Evolutionary conservation across 2,888 invertebrate species (phyloP).

Genomic region (Elysia crispata): DNA sequence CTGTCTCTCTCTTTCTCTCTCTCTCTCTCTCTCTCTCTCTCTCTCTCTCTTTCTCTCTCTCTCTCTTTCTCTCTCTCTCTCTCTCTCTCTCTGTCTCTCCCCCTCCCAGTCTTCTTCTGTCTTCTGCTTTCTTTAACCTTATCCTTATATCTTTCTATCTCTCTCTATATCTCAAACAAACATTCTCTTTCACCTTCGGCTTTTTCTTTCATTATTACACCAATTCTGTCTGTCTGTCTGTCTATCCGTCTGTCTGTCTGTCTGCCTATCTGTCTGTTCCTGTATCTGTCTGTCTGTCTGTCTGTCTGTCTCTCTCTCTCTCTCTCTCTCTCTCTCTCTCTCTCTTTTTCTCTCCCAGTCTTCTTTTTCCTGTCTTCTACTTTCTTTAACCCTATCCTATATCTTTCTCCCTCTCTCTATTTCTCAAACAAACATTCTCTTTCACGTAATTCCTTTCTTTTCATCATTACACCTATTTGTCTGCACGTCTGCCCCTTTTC

Average conservation of each 20-base stretch:
- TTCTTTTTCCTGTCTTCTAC: no score
- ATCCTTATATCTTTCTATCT: no score
- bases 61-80: no score
- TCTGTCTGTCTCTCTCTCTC: constrained; percentile 27
- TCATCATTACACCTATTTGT: not conserved
- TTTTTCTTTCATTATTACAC: not conserved
- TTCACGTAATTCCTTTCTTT: not conserved
- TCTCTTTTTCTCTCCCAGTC: no score
- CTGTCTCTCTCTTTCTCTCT: not conserved
- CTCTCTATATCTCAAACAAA: not conserved
- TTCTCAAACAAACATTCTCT: not conserved
- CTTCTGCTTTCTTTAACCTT: no score
- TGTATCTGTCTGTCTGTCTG: no score
- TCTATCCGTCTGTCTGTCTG: constrained; percentile 33
- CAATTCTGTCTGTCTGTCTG: constrained; percentile 3
- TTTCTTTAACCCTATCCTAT: constrained; percentile 20
- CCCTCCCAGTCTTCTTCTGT: no score
- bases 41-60: no score
- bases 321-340: not conserved
- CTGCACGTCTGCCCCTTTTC: not conserved
- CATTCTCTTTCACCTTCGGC: not conserved
- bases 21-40: no score
- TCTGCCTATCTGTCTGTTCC: no score
- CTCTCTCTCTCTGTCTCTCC: no score
- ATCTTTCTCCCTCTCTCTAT: constrained; percentile 24